phyloP scores from a whole-genome alignment of 2,888 invertebrate species.

The Drosophila rubida region DNA sequence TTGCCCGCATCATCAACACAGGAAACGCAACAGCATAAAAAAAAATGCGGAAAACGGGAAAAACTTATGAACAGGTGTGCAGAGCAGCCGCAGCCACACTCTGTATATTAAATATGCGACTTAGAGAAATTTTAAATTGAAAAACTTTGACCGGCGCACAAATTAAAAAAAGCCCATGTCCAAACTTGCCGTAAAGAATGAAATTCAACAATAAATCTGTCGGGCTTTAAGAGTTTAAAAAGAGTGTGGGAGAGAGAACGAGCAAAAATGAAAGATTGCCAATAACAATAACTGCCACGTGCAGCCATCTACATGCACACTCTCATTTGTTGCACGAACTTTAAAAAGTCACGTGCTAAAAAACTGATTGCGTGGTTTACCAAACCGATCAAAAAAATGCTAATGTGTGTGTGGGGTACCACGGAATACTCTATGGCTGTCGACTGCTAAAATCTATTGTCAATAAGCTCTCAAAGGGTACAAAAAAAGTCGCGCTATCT shows the following conservation, averaged over 20 bases:
- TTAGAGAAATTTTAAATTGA: slow-evolving; percentile 75
- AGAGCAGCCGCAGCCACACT: slow-evolving; percentile 44
- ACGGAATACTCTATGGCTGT: not conserved
- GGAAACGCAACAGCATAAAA: not conserved
- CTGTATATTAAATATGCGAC: slow-evolving; percentile 73
- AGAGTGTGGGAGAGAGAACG: not conserved
- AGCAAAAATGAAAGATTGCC: not conserved
- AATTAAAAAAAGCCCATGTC: slow-evolving; percentile 63
- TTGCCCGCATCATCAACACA: slow-evolving; percentile 41
- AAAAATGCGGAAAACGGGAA: slow-evolving; percentile 4
- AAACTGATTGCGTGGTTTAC: slow-evolving; percentile 45
- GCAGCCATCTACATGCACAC: slow-evolving; percentile 16
- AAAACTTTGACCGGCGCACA: slow-evolving; percentile 71
- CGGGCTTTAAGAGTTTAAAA: slow-evolving; percentile 48
- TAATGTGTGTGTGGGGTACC: not conserved
- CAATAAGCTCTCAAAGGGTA: not conserved
- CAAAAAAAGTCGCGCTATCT: slow-evolving; percentile 3
- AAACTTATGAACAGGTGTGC: slow-evolving; percentile 62
- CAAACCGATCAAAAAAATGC: not conserved
- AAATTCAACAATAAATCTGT: slow-evolving; percentile 53
- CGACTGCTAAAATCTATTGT: not conserved
- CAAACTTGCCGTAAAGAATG: slow-evolving; percentile 43
- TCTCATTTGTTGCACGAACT: slow-evolving; percentile 19
- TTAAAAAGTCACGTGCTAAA: slow-evolving; percentile 53
- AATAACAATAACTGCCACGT: slow-evolving; percentile 48